phyloP scores from a whole-genome alignment of 1,140 invertebrate genomes.

The Rhopalosiphum maidis region DNA sequence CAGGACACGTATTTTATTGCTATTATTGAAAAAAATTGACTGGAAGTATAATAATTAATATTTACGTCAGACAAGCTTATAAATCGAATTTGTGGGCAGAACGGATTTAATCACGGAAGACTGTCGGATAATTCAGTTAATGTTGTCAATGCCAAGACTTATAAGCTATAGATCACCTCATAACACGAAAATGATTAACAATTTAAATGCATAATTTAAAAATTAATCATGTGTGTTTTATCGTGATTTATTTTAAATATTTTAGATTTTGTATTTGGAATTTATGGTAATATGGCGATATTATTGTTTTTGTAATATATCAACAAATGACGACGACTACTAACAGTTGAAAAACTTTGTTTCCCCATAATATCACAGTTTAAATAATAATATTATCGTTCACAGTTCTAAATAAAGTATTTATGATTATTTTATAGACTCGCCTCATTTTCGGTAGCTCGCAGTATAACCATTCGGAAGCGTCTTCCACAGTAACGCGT shows the following conservation, averaged over 20 bases:
- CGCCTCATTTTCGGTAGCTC: constrained; percentile 76
- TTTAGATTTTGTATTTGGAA: neutral
- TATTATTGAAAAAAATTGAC: neutral
- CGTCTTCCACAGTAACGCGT: constrained; percentile 77
- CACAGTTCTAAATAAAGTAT: neutral
- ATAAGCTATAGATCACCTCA: neutral
- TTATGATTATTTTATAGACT: neutral
- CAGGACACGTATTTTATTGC: neutral
- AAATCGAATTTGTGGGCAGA: neutral
- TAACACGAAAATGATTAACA: neutral
- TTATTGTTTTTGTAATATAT: neutral
- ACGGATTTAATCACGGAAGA: neutral
- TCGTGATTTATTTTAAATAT: neutral
- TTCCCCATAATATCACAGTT: neutral
- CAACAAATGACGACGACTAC: neutral
- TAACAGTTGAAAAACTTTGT: neutral
- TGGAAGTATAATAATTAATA: neutral
- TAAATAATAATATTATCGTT: neutral
- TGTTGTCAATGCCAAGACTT: neutral
- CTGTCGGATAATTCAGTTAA: neutral
- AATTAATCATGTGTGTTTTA: neutral
- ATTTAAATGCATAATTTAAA: neutral
- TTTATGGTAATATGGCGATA: neutral
- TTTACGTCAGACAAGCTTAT: neutral
- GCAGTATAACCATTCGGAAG: constrained; percentile 80